These are phyloP conservation scores for Scyliorhinus canicula DNA, from an alignment of 2,797 vertebrate genomes.

Conservation along the genomic window DNA sequence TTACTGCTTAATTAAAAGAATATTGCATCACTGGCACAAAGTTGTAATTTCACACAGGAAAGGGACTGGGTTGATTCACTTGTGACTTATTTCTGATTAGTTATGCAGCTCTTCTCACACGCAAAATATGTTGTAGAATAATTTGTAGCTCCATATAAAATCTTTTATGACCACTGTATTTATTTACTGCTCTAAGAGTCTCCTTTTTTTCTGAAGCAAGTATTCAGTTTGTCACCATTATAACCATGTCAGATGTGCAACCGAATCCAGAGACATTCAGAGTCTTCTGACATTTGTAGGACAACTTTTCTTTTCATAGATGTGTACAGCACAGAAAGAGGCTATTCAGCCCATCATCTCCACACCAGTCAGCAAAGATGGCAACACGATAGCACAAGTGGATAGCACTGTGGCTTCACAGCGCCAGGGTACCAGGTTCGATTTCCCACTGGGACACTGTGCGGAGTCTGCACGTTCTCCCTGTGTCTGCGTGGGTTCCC, in stretches of 20 bases:
- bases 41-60: slow-evolving; percentile 16
- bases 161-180: not conserved
- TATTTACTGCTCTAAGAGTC: not conserved
- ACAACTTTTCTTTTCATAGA: too few relatives aligned
- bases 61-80: slow-evolving; percentile 6
- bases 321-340: too few relatives aligned
- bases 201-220: not conserved
- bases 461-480: too few relatives aligned
- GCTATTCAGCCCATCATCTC: too few relatives aligned
- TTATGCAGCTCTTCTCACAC: slow-evolving; percentile 26
- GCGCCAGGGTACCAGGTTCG: too few relatives aligned
- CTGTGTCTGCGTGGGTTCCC: too few relatives aligned
- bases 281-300: not conserved
- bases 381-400: too few relatives aligned
- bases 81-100: slow-evolving; percentile 15
- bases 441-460: too few relatives aligned
- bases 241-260: not conserved
- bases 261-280: not conserved
- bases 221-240: not conserved
- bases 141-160: slow-evolving; percentile 32
- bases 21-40: slow-evolving; percentile 17
- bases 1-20: slow-evolving; percentile 37
- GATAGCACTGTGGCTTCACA: too few relatives aligned
- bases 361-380: too few relatives aligned
- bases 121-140: slow-evolving; percentile 14